phyloP scores from a whole-genome alignment of 2,888 invertebrate genomes.

The Xestia rhomboidea region DNA sequence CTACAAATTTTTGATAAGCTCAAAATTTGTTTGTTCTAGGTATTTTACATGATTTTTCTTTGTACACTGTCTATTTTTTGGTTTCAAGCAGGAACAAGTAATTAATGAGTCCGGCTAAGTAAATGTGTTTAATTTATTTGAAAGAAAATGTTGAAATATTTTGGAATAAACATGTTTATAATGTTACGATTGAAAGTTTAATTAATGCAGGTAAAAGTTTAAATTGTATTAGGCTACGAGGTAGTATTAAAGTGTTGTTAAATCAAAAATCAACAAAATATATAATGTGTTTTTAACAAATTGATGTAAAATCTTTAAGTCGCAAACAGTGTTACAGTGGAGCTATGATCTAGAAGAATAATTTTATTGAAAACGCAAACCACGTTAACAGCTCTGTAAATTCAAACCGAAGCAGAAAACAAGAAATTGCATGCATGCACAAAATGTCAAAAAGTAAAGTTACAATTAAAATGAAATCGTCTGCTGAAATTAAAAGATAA shows the following conservation, averaged over 20 bases:
- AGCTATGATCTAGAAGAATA: slow-evolving; percentile 37
- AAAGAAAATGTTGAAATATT: slow-evolving; percentile 22
- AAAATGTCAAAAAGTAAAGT: slow-evolving; percentile 48
- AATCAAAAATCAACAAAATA: slow-evolving; percentile 39
- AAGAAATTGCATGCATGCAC: slow-evolving; percentile 48
- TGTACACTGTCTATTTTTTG: slow-evolving; percentile 76
- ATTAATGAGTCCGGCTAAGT: slow-evolving; percentile 52
- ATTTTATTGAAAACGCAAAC: slow-evolving; percentile 31
- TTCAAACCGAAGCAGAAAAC: slow-evolving; percentile 48
- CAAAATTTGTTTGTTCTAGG: slow-evolving; percentile 74
- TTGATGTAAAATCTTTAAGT: slow-evolving; percentile 25
- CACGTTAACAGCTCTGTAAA: slow-evolving; percentile 14
- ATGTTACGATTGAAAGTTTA: slow-evolving; percentile 21
- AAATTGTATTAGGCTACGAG: slow-evolving; percentile 59
- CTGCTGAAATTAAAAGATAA: slow-evolving; percentile 24
- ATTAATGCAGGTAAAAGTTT: slow-evolving; percentile 22
- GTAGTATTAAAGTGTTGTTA: slow-evolving; percentile 49
- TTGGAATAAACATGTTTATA: slow-evolving; percentile 34
- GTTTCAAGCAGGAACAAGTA: slow-evolving; percentile 77
- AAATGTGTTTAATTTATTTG: slow-evolving; percentile 29
- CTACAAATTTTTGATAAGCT: slow-evolving; percentile 68
- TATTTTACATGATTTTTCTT: slow-evolving; percentile 66
- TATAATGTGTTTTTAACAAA: slow-evolving; percentile 24
- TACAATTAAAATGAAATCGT: slow-evolving; percentile 14
- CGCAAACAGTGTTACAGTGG: slow-evolving; percentile 37